Evolutionary conservation across 2,113 vertebrate genomes (phyloP), one percentile per base, ranked within the genome.

Genomic region (Ivindomyrus marchei): DNA sequence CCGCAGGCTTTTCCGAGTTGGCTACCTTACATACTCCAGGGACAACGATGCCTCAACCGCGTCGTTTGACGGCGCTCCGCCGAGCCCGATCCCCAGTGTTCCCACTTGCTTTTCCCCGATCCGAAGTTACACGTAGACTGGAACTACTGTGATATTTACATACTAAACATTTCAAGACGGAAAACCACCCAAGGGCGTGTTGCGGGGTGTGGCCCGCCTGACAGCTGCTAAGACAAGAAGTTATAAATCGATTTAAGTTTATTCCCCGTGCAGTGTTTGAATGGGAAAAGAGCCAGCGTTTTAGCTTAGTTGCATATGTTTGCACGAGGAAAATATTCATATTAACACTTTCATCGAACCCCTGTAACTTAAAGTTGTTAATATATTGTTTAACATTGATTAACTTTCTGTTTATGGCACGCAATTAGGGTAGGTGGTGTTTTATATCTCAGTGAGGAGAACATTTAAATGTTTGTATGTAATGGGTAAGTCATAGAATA

Each of bases 91-190:
- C 74, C 74, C 31, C 15, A 0, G 15, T 42, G 1, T 80, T 80
- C 17, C 36, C 74, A 15, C 62, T 70, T 70, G 13, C 1, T 88
- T 85, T 42, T 52, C 47, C 10, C 24, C 9, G 7, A 24, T 89
- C 47, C 56, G 1, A 88, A 91, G 89, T 91, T 91, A 89, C 90
- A 91, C 90, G 90, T 91, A 88, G 88, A 19, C 90, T 62, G 46
- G 15, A 62, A 49, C 66, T 88, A 42, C 36, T 6, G 88, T 52
- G 42, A 42, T 49, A 19, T 45, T 47, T 24, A 42, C 24, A 83
- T 56, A 56, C 47, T 31, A 45, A 27, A 19, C 74, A 21, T 85
- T 85, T 24, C 15, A 85, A n/a, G 21, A 47, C 83, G 8, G 9
- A 85, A 27, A 46, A 77, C 27, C n/a, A 52, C 2, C 31, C 31